Conservation (phyloP, 2,888 invertebrate genomes). For the Harpalus rubripes region DNA sequence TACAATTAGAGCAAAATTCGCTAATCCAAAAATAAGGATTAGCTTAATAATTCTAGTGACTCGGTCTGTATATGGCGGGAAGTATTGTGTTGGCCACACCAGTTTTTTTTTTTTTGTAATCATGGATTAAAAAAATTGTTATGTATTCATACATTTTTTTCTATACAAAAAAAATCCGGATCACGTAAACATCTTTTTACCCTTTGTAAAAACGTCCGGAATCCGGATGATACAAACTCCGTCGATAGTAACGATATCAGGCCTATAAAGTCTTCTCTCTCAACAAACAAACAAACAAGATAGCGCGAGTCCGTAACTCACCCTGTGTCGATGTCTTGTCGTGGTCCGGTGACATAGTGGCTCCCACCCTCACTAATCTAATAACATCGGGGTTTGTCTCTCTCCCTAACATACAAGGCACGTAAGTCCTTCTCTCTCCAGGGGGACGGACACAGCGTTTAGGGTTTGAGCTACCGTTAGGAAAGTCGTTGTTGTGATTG, state of each 20-base stretch:
- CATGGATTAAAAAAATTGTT: too few relatives aligned
- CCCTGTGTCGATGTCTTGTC: constrained; percentile 70
- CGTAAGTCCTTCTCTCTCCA: constrained; percentile 2
- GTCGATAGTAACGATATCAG: constrained; percentile 41
- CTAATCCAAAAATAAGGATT: too few relatives aligned
- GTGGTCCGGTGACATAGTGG: constrained; percentile 70
- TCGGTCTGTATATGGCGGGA: too few relatives aligned
- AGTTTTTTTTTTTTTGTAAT: too few relatives aligned
- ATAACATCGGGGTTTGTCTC: constrained; percentile 33
- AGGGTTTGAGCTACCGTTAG: constrained; percentile 37
- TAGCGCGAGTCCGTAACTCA: constrained; percentile 70
- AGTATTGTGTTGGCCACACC: too few relatives aligned
- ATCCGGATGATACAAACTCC: constrained; percentile 26
- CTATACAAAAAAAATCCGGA: background rate
- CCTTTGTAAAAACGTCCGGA: constrained; percentile 18
- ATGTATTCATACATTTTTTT: too few relatives aligned
- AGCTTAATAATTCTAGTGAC: too few relatives aligned
- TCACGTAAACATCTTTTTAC: constrained; percentile 26
- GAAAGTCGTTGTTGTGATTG: constrained; percentile 28
- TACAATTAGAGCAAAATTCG: too few relatives aligned
- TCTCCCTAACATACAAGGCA: background rate
- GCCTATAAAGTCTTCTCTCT: constrained; percentile 47
- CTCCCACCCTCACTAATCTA: constrained; percentile 66
- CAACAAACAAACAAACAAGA: constrained; percentile 72
- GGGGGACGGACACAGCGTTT: constrained; percentile 17